Evolutionary conservation across 1,140 invertebrate genomes (phyloP).

Genomic region (Achroia grisella): DNA sequence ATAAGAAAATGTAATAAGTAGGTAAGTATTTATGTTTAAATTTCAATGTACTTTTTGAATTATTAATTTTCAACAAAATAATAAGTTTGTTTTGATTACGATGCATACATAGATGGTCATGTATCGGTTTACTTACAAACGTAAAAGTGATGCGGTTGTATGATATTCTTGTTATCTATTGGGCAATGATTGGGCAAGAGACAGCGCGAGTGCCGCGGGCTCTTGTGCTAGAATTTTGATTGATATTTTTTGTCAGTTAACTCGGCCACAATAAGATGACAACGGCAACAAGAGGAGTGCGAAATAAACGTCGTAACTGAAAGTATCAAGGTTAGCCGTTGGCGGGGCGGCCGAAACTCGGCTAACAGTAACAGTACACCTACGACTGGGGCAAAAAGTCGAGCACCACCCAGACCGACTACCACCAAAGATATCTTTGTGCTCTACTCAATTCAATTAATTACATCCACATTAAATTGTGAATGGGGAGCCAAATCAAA

Average conservation of each 20-base stretch:
- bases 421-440: slow-evolving; percentile 49
- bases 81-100: no score
- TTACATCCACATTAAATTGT: slow-evolving; percentile 36
- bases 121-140: slow-evolving; percentile 4
- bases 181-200: slow-evolving; percentile 41
- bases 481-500: slow-evolving; percentile 40
- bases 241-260: slow-evolving; percentile 71
- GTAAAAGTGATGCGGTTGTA: slow-evolving; percentile 25
- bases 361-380: slow-evolving; percentile 66
- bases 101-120: no score
- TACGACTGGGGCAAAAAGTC: slow-evolving; percentile 45
- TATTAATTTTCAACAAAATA: no score
- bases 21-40: no score
- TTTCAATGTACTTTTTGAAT: no score
- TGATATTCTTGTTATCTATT: slow-evolving; percentile 32
- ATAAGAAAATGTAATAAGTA: no score
- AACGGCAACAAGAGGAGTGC: slow-evolving; percentile 66
- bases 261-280: slow-evolving; percentile 68
- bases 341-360: slow-evolving; percentile 57
- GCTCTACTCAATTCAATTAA: slow-evolving; percentile 56
- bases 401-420: slow-evolving; percentile 36
- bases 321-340: slow-evolving; percentile 69
- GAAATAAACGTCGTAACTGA: slow-evolving; percentile 67
- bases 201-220: slow-evolving; percentile 50
- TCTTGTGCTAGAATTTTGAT: slow-evolving; percentile 72